Conservation (phyloP, 2,888 invertebrate species). For the Disparrhopalites patrizii region DNA sequence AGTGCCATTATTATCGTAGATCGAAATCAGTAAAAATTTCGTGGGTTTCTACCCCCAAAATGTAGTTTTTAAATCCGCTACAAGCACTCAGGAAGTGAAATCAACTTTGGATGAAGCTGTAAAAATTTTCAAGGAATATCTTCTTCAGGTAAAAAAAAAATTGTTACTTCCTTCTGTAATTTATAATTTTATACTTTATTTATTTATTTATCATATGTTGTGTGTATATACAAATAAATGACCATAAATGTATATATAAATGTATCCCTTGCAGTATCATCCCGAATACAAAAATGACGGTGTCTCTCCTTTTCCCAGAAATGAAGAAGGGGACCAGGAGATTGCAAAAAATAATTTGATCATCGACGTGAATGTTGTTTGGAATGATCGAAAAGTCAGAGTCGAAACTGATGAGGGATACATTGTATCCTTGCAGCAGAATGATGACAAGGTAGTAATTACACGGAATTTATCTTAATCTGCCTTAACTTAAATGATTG, state of each 20-base stretch:
- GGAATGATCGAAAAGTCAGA: conserved; percentile 32
- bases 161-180: too few relatives aligned
- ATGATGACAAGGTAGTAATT: conserved; percentile 24
- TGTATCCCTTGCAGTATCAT: conserved; percentile 43
- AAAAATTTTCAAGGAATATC: conserved; percentile 36
- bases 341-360: conserved; percentile 32
- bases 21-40: conserved; percentile 35
- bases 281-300: conserved; percentile 35
- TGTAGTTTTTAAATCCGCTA: conserved; percentile 49
- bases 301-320: conserved; percentile 37
- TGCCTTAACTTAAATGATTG: background rate
- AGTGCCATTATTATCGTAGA: too few relatives aligned
- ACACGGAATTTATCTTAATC: background rate
- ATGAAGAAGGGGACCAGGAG: conserved; percentile 31
- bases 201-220: background rate
- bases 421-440: conserved; percentile 28
- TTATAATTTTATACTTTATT: background rate
- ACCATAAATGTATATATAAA: too few relatives aligned
- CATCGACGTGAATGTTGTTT: conserved; percentile 34
- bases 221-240: too few relatives aligned
- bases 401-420: conserved; percentile 41
- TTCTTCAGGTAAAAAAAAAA: conserved; percentile 37
- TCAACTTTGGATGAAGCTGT: conserved; percentile 30
- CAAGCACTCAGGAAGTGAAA: conserved; percentile 53
- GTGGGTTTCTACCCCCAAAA: conserved; percentile 45